A percentile compares a stretch with the other conserved stretches of the same genome.
phyloP scores from a whole-genome alignment of 2,888 invertebrate species.

The Chrysolina americana region DNA sequence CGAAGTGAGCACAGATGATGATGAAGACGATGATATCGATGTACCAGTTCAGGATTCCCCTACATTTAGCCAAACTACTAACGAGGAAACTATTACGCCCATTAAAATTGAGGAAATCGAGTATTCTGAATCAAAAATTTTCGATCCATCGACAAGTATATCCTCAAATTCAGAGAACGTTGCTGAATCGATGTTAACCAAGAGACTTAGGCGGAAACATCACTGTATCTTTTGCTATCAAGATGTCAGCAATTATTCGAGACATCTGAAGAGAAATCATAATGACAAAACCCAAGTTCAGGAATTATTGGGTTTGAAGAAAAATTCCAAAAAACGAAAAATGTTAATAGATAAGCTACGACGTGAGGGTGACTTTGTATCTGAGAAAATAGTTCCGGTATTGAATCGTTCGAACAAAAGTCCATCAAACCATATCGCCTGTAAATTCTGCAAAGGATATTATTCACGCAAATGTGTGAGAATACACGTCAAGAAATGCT shows the following conservation, averaged over 20 bases:
- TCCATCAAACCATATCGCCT: neutral
- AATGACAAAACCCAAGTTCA: neutral
- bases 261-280: neutral
- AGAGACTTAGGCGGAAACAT: neutral
- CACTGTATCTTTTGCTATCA: neutral
- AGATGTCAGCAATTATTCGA: neutral
- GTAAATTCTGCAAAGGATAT: neutral
- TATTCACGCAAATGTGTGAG: neutral
- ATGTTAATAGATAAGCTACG: neutral
- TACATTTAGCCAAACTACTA: too few species aligned
- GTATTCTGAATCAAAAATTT: too few species aligned
- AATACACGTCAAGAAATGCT: neutral
- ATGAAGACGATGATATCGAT: too few species aligned
- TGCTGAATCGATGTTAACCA: too few species aligned
- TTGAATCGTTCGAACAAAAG: neutral
- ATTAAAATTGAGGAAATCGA: too few species aligned
- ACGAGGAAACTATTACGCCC: too few species aligned
- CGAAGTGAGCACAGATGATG: too few species aligned
- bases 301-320: neutral
- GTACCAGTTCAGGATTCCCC: too few species aligned
- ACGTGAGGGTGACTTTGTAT: neutral
- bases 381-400: neutral
- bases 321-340: neutral
- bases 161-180: too few species aligned
- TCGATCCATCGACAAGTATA: too few species aligned